Conservation (phyloP, 2,797 vertebrate species). For the Tauraco hartlaubi region DNA sequence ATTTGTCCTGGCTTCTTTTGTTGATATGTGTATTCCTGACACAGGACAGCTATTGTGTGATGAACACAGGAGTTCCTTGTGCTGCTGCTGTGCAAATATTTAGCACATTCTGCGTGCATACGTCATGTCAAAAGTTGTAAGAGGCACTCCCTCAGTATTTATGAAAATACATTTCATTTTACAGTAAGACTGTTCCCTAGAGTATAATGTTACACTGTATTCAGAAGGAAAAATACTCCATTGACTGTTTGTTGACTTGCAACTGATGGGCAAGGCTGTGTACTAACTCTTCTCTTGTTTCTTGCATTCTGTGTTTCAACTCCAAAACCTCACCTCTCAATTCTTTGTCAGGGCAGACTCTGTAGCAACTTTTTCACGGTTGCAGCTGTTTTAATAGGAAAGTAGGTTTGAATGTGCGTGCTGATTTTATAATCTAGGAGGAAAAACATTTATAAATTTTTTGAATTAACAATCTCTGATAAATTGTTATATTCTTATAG, state of each 20-base stretch:
- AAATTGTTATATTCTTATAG: neutral
- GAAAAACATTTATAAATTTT: neutral
- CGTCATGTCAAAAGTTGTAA: neutral
- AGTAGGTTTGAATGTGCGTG: neutral
- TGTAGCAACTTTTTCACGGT: neutral
- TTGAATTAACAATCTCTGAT: neutral
- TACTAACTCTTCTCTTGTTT: neutral
- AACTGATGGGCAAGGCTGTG: neutral
- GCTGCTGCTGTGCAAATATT: neutral
- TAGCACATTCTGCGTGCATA: neutral
- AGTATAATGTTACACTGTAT: neutral
- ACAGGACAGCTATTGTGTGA: neutral
- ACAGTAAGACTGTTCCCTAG: neutral
- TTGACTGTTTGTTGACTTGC: neutral
- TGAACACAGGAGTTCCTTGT: neutral
- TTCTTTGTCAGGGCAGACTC: neutral
- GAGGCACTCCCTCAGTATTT: neutral
- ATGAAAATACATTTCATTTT: neutral
- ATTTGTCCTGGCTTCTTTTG: neutral
- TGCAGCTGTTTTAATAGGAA: neutral
- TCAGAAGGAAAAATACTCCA: neutral
- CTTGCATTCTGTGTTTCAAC: neutral
- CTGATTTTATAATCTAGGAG: neutral
- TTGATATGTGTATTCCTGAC: neutral
- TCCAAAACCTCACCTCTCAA: neutral